These are phyloP conservation scores for Pygmarrhopalites habei DNA, from an alignment of 1,140 invertebrate species.

Conservation along the genomic window DNA sequence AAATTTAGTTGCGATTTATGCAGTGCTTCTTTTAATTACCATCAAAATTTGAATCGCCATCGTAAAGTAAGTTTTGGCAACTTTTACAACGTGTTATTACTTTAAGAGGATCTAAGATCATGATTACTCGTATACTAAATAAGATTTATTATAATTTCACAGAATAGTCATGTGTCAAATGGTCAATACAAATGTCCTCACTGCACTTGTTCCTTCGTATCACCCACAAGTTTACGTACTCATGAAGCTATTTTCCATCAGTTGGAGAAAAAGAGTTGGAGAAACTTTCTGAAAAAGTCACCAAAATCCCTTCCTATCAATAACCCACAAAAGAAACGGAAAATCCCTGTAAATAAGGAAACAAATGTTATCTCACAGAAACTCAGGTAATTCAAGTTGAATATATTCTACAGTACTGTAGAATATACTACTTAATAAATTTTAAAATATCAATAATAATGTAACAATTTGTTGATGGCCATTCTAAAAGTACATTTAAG, in stretches of 20 bases:
- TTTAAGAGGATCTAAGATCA: no score
- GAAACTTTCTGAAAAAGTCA: background rate
- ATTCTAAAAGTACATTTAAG: background rate
- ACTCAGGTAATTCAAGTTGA: background rate
- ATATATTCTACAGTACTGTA: background rate
- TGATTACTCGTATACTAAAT: no score
- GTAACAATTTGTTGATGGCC: background rate
- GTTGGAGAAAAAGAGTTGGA: background rate
- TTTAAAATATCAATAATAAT: background rate
- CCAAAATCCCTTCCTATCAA: background rate
- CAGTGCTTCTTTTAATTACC: background rate
- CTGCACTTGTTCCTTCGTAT: constrained; percentile 6
- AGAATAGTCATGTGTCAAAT: constrained; percentile 3
- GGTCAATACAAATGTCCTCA: background rate
- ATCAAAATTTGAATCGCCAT: constrained; percentile 1
- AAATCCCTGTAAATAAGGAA: background rate
- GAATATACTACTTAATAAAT: background rate
- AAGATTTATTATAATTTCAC: no score
- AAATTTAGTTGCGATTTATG: constrained; percentile 4
- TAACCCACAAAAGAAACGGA: no score
- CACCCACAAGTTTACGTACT: background rate
- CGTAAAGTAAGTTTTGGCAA: constrained; percentile 1
- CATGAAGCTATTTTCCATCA: constrained; percentile 10
- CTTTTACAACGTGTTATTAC: no score
- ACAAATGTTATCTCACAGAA: background rate